These are phyloP conservation scores for Noctua fimbriata DNA, from an alignment of 2,888 invertebrate genomes.

Conservation along the genomic window DNA sequence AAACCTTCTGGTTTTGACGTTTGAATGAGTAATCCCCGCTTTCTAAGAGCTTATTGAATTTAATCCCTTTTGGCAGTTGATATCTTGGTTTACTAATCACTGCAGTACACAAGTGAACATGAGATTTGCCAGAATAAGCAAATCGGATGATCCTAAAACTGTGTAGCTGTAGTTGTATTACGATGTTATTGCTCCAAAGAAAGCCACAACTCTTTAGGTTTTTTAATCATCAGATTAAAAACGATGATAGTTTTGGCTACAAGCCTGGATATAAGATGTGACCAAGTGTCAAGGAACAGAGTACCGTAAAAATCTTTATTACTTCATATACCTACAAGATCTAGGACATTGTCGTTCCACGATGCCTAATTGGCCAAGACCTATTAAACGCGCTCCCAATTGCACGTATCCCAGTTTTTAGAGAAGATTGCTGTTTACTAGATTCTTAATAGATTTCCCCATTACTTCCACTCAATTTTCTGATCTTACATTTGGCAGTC, in stretches of 20 bases:
- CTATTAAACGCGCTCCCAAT: slow-evolving; percentile 35
- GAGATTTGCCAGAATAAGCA: neutral
- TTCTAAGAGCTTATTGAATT: neutral
- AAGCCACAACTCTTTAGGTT: neutral
- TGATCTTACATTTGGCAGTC: neutral
- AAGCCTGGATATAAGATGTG: neutral
- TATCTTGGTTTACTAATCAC: neutral
- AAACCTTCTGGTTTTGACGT: neutral
- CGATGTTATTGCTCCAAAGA: neutral
- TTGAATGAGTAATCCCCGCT: neutral
- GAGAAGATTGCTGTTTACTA: slow-evolving; percentile 14
- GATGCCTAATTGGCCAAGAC: slow-evolving; percentile 37
- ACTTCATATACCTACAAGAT: slow-evolving; percentile 20
- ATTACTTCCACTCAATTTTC: neutral
- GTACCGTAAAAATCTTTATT: slow-evolving; percentile 23
- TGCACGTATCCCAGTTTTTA: slow-evolving; percentile 6
- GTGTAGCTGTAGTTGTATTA: neutral
- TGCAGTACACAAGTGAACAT: neutral
- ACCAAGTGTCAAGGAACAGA: neutral
- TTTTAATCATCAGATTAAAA: neutral
- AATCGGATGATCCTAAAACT: too few relatives aligned
- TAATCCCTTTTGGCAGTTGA: neutral
- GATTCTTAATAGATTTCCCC: neutral
- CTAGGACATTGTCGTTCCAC: slow-evolving; percentile 21
- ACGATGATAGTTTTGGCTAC: neutral